Base-by-base conservation (phyloP, 1,140 invertebrate species). In the Stegodyphus dumicola region DNA sequence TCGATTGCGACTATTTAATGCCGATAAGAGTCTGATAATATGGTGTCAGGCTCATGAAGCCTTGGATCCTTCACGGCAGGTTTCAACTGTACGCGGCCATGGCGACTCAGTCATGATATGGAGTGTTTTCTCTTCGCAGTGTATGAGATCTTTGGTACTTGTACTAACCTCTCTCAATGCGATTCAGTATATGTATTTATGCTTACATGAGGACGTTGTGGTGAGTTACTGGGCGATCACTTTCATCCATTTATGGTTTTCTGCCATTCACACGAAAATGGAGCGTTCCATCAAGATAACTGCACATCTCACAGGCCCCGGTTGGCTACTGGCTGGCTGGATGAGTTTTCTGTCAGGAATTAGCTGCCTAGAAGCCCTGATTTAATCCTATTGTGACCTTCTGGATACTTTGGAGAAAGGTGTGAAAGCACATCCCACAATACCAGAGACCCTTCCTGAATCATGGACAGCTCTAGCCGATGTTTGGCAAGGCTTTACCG, bases 361-460 rank as follows among this genome's bases (percentile, higher is more conserved):
- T 69, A n/a, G 66, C 17, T n/a, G 17, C 66, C 33, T 69, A 69
- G 66, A 69, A 69, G 66, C 33, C 33, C 33, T 9, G 66, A 69
- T 1, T 48, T 69, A 69, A 69, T 69, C n/a, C 33, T 69, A 69
- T 69, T 69, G 33, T 5, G 66, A 69, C 9, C 33, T 69, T 69
- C 3, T 3, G 33, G 33, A 6, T 69, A 17, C 17, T 6, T n/a
- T 6, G 66, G 1, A 69, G 17, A 11, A 18, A 69, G 66, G 33
- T 17, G 2, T 69, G 17, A 69, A 69, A 48, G 66, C 11, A 7
- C 66, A 48, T 69, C 66, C 1, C 33, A 9, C 66, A 48, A 17
- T n/a, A n/a, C 33, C 5, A 48, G 17, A 1, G 9, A 60, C 2
- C 5, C 56, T 60, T 60, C 56, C 66, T 69, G 66, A 69, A 17